These are phyloP conservation scores for Apamea anceps DNA, from an alignment of 2,888 invertebrate species.

Conservation along the genomic window DNA sequence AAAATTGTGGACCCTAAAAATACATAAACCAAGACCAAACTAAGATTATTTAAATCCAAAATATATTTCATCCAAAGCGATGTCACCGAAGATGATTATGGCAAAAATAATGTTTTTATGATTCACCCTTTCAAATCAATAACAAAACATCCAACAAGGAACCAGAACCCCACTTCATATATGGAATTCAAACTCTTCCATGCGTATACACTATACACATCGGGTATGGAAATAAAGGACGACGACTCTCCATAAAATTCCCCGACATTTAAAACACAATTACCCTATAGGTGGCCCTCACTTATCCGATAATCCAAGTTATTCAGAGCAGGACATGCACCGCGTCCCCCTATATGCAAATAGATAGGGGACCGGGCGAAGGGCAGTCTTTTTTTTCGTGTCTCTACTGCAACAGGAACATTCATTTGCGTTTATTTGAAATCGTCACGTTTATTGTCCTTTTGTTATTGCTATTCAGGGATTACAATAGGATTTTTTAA, in stretches of 20 bases:
- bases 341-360: constrained; percentile 72
- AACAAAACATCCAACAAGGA: constrained; percentile 29
- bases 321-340: constrained; percentile 64
- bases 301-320: constrained; percentile 68
- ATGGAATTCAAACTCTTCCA: constrained; percentile 36
- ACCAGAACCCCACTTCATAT: constrained; percentile 29
- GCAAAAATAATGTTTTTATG: constrained; percentile 17
- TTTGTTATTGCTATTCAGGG: constrained; percentile 48
- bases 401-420: constrained; percentile 50
- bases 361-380: constrained; percentile 70
- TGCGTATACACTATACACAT: constrained; percentile 26
- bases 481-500: constrained; percentile 40
- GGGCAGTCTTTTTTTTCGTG: constrained; percentile 65
- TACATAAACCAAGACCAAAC: constrained; percentile 5
- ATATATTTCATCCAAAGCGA: constrained; percentile 12
- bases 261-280: constrained; percentile 66
- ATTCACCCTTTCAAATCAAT: constrained; percentile 36
- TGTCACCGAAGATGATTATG: constrained; percentile 27
- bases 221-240: constrained; percentile 7
- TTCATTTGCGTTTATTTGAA: constrained; percentile 63
- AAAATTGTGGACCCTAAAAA: constrained; percentile 13
- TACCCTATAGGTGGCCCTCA: constrained; percentile 58
- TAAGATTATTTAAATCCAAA: constrained; percentile 8
- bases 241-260: constrained; percentile 40
- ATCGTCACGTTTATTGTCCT: constrained; percentile 61